These are phyloP conservation scores for Silurus lanzhouensis DNA, from an alignment of 2,797 vertebrate genomes.

Conservation along the genomic window DNA sequence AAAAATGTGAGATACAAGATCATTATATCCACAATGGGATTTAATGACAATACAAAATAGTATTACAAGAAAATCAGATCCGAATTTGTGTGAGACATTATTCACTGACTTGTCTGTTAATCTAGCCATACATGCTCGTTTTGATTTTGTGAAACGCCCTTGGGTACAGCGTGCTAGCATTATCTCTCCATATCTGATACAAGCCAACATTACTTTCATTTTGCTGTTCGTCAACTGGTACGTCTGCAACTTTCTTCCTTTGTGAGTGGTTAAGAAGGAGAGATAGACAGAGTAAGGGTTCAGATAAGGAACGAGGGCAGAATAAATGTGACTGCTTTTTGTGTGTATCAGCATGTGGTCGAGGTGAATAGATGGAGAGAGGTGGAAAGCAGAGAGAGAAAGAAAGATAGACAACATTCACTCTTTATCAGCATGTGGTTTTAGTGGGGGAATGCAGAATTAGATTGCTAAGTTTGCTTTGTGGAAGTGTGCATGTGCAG, in stretches of 20 bases:
- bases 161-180: neutral
- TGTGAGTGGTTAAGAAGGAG: slow-evolving; percentile 33
- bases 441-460: slow-evolving; percentile 58
- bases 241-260: slow-evolving; percentile 20
- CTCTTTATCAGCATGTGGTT: slow-evolving; percentile 59
- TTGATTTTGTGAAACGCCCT: neutral
- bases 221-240: slow-evolving; percentile 23
- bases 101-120: neutral
- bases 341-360: slow-evolving; percentile 60
- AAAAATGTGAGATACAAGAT: slow-evolving; percentile 9
- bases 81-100: neutral
- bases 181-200: slow-evolving; percentile 9
- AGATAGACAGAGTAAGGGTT: slow-evolving; percentile 37
- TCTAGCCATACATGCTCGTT: neutral
- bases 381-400: slow-evolving; percentile 49
- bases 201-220: slow-evolving; percentile 3
- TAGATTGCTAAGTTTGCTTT: slow-evolving; percentile 66
- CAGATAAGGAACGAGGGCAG: slow-evolving; percentile 40
- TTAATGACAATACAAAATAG: neutral
- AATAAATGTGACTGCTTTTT: slow-evolving; percentile 44
- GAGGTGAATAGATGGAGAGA: slow-evolving; percentile 45
- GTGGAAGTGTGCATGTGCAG: slow-evolving; percentile 13
- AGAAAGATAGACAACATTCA: slow-evolving; percentile 28
- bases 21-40: too few relatives aligned
- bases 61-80: neutral